A percentile compares a stretch with the other conserved stretches of the same genome.
phyloP scores from a whole-genome alignment of 2,888 invertebrate genomes.

The Hypomecis punctinalis region DNA sequence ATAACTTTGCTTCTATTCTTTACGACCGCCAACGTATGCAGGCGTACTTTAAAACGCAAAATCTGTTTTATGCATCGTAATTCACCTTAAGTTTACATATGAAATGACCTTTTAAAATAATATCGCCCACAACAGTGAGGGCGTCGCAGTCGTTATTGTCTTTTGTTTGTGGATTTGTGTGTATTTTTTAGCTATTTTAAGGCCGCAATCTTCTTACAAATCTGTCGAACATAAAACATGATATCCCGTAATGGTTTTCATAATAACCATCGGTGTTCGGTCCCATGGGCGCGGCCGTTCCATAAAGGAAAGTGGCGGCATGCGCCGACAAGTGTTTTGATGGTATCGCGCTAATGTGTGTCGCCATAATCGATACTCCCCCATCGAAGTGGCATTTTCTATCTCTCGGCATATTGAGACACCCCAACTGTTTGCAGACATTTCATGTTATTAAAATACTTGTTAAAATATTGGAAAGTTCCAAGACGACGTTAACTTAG shows the following conservation, averaged over 20 bases:
- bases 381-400: slow-evolving; percentile 51
- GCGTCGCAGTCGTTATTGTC: slow-evolving; percentile 16
- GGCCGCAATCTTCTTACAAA: slow-evolving; percentile 24
- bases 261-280: slow-evolving; percentile 40
- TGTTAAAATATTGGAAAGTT: slow-evolving; percentile 18
- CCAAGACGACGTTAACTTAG: slow-evolving; percentile 10
- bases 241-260: slow-evolving; percentile 28
- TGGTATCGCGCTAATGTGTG: slow-evolving; percentile 74
- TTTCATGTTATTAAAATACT: slow-evolving; percentile 25
- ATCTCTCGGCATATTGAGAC: slow-evolving; percentile 20
- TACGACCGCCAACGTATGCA: slow-evolving; percentile 20
- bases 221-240: slow-evolving; percentile 29
- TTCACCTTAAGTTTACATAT: neutral
- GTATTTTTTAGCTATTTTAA: slow-evolving; percentile 20
- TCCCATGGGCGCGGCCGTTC: slow-evolving; percentile 54
- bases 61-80: slow-evolving; percentile 21
- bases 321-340: slow-evolving; percentile 69
- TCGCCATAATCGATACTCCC: slow-evolving; percentile 65
- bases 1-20: slow-evolving; percentile 21
- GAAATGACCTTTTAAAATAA: slow-evolving; percentile 16
- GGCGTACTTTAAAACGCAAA: slow-evolving; percentile 10
- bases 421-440: slow-evolving; percentile 18
- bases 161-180: slow-evolving; percentile 8
- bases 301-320: slow-evolving; percentile 63
- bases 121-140: slow-evolving; percentile 15